phyloP scores from a whole-genome alignment of 1,140 invertebrate species.

The Drosophila pseudoananassae region DNA sequence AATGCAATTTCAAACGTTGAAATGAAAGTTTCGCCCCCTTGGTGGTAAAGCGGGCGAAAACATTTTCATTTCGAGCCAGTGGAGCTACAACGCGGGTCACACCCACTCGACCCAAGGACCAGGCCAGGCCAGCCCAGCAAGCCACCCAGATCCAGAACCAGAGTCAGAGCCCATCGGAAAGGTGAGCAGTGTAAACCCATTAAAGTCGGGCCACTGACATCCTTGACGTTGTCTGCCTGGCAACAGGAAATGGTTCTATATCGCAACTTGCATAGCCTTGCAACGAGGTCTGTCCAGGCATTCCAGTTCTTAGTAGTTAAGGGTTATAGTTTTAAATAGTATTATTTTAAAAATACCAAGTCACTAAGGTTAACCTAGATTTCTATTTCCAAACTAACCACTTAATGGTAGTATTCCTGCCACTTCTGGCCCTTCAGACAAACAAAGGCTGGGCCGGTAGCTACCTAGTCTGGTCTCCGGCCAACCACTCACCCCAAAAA shows the following conservation, averaged over 20 bases:
- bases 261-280: constrained; percentile 15
- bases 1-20: constrained; percentile 57
- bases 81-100: constrained; percentile 38
- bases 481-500: constrained; percentile 9
- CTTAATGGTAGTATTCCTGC: not conserved
- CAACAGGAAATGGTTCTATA: constrained; percentile 51
- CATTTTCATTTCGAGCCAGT: constrained; percentile 46
- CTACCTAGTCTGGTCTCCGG: constrained; percentile 1
- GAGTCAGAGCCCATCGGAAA: constrained; percentile 36
- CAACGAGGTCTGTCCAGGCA: constrained; percentile 3
- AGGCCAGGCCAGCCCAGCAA: no score
- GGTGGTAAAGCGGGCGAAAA: constrained; percentile 43
- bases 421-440: constrained; percentile 42
- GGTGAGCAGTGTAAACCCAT: constrained; percentile 49
- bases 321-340: constrained; percentile 11
- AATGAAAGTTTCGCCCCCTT: constrained; percentile 34
- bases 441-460: constrained; percentile 52
- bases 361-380: no score
- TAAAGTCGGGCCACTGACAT: constrained; percentile 32
- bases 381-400: no score
- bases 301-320: constrained; percentile 20
- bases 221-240: constrained; percentile 48
- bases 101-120: constrained; percentile 37
- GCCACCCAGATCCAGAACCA: constrained; percentile 20
- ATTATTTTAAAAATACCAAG: no score